Conservation (phyloP, 2,113 vertebrate species). For the Brachypteracias leptosomus region DNA sequence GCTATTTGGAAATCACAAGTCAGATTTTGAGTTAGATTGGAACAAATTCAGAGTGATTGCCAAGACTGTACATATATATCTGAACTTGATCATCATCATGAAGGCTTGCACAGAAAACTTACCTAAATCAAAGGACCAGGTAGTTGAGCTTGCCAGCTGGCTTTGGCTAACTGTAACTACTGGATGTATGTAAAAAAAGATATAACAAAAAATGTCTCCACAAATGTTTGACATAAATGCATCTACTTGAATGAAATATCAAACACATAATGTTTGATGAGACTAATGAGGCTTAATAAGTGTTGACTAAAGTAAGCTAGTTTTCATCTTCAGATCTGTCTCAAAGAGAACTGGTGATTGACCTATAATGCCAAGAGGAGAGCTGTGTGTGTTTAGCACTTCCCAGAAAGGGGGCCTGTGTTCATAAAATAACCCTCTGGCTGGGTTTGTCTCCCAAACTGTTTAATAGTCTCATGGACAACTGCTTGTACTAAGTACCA, state of each 20-base stretch:
- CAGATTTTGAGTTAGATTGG: not conserved
- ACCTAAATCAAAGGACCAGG: not conserved
- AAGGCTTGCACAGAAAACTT: not conserved
- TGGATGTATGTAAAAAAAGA: not conserved
- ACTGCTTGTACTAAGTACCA: not conserved
- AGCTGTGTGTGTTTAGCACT: not conserved
- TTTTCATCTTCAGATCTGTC: not conserved
- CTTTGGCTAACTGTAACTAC: not conserved
- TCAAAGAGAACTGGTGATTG: not conserved
- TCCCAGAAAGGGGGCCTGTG: not conserved
- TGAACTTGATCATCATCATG: not conserved
- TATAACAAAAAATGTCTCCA: not conserved
- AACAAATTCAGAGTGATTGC: not conserved
- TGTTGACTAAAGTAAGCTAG: not conserved
- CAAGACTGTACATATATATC: not conserved
- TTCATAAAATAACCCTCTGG: not conserved
- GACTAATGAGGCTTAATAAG: not conserved
- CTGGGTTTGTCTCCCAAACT: not conserved
- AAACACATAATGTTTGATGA: not conserved
- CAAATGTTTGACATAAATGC: not conserved
- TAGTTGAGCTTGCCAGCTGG: not conserved
- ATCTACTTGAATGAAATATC: not conserved
- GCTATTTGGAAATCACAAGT: not conserved
- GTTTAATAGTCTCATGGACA: not conserved
- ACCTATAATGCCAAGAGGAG: not conserved